A percentile compares a stretch with the other conserved stretches of the same genome.
Evolutionary conservation across 2,888 invertebrate genomes (phyloP).

Genomic region (Melolontha melolontha): DNA sequence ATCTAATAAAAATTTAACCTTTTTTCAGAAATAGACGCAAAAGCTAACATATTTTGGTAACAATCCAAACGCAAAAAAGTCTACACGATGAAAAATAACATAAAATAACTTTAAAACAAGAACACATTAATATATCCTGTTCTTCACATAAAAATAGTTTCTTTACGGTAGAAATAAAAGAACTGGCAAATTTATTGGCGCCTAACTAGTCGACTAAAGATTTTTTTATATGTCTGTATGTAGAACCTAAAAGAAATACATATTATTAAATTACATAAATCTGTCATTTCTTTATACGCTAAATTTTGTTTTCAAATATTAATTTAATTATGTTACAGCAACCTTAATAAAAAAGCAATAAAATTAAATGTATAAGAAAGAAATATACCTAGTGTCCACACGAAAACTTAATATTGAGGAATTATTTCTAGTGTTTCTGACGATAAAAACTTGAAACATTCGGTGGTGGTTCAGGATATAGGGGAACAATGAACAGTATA

Average conservation of each 20-base stretch:
- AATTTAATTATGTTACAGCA: too few species aligned
- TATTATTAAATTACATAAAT: too few species aligned
- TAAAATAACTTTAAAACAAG: conserved; percentile 33
- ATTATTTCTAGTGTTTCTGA: too few species aligned
- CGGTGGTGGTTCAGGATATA: too few species aligned
- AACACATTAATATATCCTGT: conserved; percentile 16
- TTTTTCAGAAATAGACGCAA: conserved; percentile 16
- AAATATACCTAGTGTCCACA: too few species aligned
- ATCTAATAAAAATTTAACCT: conserved; percentile 14
- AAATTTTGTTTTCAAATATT: too few species aligned
- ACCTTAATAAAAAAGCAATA: too few species aligned
- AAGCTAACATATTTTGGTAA: conserved; percentile 24
- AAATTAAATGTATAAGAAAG: too few species aligned
- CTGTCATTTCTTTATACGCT: too few species aligned
- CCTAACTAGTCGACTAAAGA: conserved; percentile 4
- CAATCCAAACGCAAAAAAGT: conserved; percentile 26
- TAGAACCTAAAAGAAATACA: not conserved
- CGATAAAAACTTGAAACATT: too few species aligned
- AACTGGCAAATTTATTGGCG: conserved; percentile 21
- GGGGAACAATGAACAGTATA: too few species aligned
- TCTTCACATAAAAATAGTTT: conserved; percentile 32
- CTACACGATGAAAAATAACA: conserved; percentile 31
- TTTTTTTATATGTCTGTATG: conserved; percentile 5
- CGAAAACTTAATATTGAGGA: too few species aligned
- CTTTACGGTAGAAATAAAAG: conserved; percentile 34